Evolutionary conservation across 2,113 vertebrate species (phyloP).

Genomic region (Atlantisia rogersi): DNA sequence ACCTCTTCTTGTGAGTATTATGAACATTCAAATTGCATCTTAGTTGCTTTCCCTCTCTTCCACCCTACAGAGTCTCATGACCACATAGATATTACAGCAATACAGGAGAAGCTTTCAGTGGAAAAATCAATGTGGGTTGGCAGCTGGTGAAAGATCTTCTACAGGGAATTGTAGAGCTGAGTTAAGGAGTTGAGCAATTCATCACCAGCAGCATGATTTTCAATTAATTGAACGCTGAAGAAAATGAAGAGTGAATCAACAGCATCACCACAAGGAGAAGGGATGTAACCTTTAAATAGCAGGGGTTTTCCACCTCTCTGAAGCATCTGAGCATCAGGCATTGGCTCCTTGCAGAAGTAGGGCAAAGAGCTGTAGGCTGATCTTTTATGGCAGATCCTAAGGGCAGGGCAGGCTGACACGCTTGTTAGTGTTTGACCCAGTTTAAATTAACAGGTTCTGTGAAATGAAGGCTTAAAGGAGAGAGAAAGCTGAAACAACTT

Average conservation of each 20-base stretch:
- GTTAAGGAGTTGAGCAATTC: background rate
- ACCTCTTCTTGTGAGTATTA: background rate
- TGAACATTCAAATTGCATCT: background rate
- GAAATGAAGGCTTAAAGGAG: background rate
- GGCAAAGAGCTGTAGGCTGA: background rate
- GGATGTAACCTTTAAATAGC: background rate
- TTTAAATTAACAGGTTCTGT: slow-evolving; percentile 32
- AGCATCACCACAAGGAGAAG: background rate
- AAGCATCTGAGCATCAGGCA: background rate
- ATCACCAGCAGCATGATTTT: background rate
- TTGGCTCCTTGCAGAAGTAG: slow-evolving; percentile 15
- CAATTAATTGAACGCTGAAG: background rate
- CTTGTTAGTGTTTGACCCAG: slow-evolving; percentile 17
- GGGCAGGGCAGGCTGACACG: background rate
- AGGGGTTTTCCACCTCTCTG: background rate
- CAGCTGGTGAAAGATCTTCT: background rate
- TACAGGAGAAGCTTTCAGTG: slow-evolving; percentile 30
- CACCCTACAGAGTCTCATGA: background rate
- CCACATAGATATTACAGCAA: background rate
- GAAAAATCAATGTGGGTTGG: slow-evolving; percentile 26
- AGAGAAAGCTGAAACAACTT: background rate
- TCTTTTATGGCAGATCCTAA: slow-evolving; percentile 37
- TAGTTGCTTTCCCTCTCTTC: background rate
- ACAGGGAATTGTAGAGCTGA: background rate
- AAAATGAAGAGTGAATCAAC: slow-evolving; percentile 22